These are phyloP conservation scores for Amphipoea oculea DNA, from an alignment of 2,888 invertebrate species.

Conservation along the genomic window DNA sequence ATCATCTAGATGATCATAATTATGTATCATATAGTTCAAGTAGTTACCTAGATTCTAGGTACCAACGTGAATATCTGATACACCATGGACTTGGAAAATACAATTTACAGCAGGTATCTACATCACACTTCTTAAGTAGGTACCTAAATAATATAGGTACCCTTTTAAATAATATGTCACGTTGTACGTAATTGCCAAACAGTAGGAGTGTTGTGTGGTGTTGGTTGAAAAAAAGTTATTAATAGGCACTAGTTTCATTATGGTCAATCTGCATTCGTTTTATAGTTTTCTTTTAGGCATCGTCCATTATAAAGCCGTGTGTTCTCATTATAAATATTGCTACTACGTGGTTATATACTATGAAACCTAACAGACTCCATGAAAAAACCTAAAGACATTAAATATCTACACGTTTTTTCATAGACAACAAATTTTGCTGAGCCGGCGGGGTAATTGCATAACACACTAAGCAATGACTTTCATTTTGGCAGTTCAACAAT, in stretches of 20 bases:
- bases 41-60: no score
- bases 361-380: not conserved
- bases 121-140: not conserved
- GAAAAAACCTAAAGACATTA: not conserved
- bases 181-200: no score
- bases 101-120: not conserved
- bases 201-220: not conserved
- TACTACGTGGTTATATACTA: no score
- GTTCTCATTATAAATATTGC: not conserved
- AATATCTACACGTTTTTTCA: no score
- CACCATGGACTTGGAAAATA: not conserved
- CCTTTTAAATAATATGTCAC: not conserved
- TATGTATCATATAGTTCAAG: no score
- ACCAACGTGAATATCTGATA: not conserved
- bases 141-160: not conserved
- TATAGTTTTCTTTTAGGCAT: not conserved
- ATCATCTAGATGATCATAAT: not conserved
- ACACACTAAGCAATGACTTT: no score
- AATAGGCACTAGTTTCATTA: no score
- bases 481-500: no score
- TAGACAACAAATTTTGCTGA: not conserved
- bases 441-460: no score
- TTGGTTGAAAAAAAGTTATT: not conserved
- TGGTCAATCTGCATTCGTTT: not conserved
- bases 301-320: not conserved